Base-by-base conservation (phyloP, 2,797 vertebrate genomes). In the Botia kubotai region DNA sequence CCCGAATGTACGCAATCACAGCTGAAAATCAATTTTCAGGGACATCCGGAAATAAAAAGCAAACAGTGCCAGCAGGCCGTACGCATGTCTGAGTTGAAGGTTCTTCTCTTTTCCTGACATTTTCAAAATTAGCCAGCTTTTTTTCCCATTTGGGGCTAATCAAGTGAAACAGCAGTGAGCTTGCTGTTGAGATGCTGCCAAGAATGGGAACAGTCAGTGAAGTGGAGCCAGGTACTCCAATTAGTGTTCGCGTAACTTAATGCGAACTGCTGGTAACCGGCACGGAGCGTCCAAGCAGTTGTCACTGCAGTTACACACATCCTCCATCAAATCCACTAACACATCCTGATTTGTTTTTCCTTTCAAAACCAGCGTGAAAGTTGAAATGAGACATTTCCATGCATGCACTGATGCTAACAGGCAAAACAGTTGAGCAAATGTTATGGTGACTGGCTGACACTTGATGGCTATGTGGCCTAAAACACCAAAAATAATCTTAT, bases 171-270 rank as follows among this genome's bases (percentile, higher is more conserved):
- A 93, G 89, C 89, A 92, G 86, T 90, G 90, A 91, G 90, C 89
- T 89, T 14, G 86, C 90, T 88, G 90, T 88, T 91, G 55, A 90
- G 86, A 88, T 84, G 65, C 88, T 91, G 91, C 91, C 92, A 93
- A 92, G 93, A 86, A 85, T 26, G 86, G 77, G 88, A 90, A 85
- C 90, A 80, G 84, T 89, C 84, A 92, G 91, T 92, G 91, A 94
- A 92, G 92, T 90, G 80, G 87, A 90, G 92, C 92, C 93, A 93
- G 93, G 91, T 94, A 94, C 87, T 89, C 92, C 92, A 94, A 94
- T 95, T 95, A 95, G 92, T 62, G 89, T 92, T 88, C 86, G 85
- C 88, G 89, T 88, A 94, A 94, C 91, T 92, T 93, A 92, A 93
- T 92, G 92, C 90, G 91, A 93, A 93, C 90, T 88, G 91, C 89